Evolutionary conservation across 2,888 invertebrate genomes (phyloP), one percentile per base, ranked within the genome.

Genomic region (Parthenolecanium corni): DNA sequence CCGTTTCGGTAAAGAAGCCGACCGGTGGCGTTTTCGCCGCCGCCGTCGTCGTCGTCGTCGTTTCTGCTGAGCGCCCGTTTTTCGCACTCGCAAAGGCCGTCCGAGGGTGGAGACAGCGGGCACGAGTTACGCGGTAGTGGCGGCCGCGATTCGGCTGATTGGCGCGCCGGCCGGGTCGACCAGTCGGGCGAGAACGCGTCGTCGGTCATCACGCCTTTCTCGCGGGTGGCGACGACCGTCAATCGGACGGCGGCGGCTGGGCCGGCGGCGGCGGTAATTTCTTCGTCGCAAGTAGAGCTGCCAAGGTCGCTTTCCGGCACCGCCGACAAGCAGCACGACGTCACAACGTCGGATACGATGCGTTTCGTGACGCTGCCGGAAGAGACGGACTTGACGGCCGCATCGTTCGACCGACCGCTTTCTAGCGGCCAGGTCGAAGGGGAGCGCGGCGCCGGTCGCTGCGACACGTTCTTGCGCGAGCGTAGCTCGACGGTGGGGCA

Each of bases 391-490:
- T 49, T 36, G 23, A 25, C 24, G 36, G 3, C 11, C 21, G 20
- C 24, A 42, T 40, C 16, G n/a, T 23, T 18, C 1, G 53, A 9
- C 12, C 24, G 1, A 21, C 57, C 25, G 3, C 42, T 14, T 21
- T 52, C 52, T 20, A 52, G 38, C 16, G 38, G 23, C 42, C 54
- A 54, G 11, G 38, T 40, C 3, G 40, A 11, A 1, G 54, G 40
- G 23, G 40, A 23, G 18, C 38, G 36, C 9, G 31, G 31, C 9
- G 4, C 5, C 9, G 31, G 9, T 31, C 69, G 68, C 54, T 70
- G 70, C 42, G 69, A 69, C 12, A 70, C 69, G 36, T 70, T 69
- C 52, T 70, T 69, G 46, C 68, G 67, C 25, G 67, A 52, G 23
- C 68, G 67, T 40, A 69, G 61, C 52, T 68, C 66, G 44, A 66